These are phyloP conservation scores for Alethe castanea DNA, from an alignment of 2,113 vertebrate species.

Conservation along the genomic window DNA sequence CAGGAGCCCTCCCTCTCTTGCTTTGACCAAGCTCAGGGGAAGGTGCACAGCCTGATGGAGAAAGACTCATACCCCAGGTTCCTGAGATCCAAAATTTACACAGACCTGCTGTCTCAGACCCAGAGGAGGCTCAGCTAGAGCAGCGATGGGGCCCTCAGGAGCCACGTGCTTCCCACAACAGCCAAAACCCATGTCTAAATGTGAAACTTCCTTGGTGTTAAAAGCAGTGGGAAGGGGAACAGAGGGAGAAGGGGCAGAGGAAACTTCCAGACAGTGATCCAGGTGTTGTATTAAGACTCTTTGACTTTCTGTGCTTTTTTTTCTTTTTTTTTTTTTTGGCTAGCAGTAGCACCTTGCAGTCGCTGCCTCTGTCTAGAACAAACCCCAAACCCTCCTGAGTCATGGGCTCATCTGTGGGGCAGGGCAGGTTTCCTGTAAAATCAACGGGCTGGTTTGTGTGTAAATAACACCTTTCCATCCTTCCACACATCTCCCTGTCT, in stretches of 20 bases:
- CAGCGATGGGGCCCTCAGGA: slow-evolving; percentile 33
- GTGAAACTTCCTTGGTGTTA: slow-evolving; percentile 59
- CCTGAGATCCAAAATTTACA: slow-evolving; percentile 95
- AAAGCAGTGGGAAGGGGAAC: slow-evolving; percentile 17
- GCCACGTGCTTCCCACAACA: slow-evolving; percentile 39
- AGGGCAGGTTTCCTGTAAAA: neutral
- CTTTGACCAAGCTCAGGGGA: slow-evolving; percentile 90
- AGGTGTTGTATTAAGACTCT: neutral
- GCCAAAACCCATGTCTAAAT: slow-evolving; percentile 60
- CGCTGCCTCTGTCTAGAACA: slow-evolving; percentile 31
- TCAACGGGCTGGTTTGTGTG: neutral
- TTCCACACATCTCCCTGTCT: neutral
- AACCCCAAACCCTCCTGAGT: neutral
- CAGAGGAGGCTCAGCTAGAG: slow-evolving; percentile 89
- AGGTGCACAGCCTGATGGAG: slow-evolving; percentile 96
- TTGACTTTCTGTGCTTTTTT: neutral
- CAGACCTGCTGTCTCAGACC: slow-evolving; percentile 89
- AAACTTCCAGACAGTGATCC: neutral
- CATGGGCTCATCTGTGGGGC: neutral
- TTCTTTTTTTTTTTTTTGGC: slow-evolving; percentile 14
- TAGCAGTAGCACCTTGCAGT: slow-evolving; percentile 32
- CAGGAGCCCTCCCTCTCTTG: slow-evolving; percentile 85
- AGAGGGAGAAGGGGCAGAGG: neutral
- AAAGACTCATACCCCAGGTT: slow-evolving; percentile 98
- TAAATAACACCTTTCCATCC: slow-evolving; percentile 50